Evolutionary conservation across 1,140 invertebrate species (phyloP).

Genomic region (Drosophila bocki): DNA sequence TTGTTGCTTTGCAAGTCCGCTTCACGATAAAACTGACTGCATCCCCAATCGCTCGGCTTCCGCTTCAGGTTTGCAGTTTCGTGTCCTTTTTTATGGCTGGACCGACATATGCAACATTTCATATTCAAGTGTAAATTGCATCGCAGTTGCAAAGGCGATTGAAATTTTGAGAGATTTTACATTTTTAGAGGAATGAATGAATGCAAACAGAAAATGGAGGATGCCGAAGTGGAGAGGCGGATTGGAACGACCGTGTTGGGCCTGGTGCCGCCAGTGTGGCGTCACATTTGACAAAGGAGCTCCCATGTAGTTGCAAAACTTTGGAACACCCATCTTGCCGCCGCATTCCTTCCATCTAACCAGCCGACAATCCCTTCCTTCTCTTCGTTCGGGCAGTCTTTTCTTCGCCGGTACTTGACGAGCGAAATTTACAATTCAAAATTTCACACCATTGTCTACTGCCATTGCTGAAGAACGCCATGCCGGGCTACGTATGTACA

Average conservation of each 20-base stretch:
- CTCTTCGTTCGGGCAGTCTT: slow-evolving; percentile 17
- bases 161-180: slow-evolving; percentile 64
- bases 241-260: slow-evolving; percentile 43
- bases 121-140: slow-evolving; percentile 80
- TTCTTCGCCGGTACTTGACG: slow-evolving; percentile 48
- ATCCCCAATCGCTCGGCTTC: slow-evolving; percentile 22
- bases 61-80: slow-evolving; percentile 55
- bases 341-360: slow-evolving; percentile 10
- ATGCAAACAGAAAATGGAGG: slow-evolving; percentile 37
- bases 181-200: slow-evolving; percentile 63
- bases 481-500: slow-evolving; percentile 32
- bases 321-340: slow-evolving; percentile 45
- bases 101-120: slow-evolving; percentile 49
- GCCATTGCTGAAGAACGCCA: background rate
- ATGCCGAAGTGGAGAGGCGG: background rate
- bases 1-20: slow-evolving; percentile 31
- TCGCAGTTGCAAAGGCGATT: slow-evolving; percentile 58
- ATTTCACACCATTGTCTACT: slow-evolving; percentile 66
- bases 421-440: slow-evolving; percentile 75
- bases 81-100: slow-evolving; percentile 12
- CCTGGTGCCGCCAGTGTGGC: slow-evolving; percentile 57
- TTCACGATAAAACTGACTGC: slow-evolving; percentile 1
- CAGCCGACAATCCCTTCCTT: slow-evolving; percentile 11
- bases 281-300: slow-evolving; percentile 43
- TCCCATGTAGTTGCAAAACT: slow-evolving; percentile 53